These are phyloP conservation scores for Dendrolimus punctatus DNA, from an alignment of 1,140 invertebrate genomes.

Conservation along the genomic window DNA sequence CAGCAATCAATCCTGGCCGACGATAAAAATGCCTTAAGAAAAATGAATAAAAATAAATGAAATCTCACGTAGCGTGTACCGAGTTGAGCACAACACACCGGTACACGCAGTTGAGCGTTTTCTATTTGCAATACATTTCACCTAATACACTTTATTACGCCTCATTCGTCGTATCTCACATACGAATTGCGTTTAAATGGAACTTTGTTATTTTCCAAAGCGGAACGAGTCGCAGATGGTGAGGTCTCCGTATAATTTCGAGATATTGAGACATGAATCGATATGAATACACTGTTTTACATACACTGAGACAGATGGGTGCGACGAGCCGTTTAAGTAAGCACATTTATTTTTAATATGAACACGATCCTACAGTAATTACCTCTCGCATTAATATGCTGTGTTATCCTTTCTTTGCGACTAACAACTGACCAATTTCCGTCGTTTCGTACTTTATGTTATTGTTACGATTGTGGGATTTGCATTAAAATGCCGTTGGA, in stretches of 20 bases:
- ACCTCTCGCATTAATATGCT: no score
- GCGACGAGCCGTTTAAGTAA: conserved; percentile 8
- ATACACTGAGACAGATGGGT: conserved; percentile 28
- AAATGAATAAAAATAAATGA: no score
- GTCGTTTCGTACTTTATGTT: no score
- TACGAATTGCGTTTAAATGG: conserved; percentile 64
- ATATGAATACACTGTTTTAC: conserved; percentile 35
- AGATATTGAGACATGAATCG: conserved; percentile 38
- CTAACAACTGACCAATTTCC: no score
- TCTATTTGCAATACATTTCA: conserved; percentile 53
- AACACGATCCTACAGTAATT: background rate
- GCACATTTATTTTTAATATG: conserved; percentile 6
- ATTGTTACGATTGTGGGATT: no score
- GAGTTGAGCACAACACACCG: no score
- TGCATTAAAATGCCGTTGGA: no score
- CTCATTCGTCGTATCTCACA: conserved; percentile 57
- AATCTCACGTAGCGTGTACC: no score
- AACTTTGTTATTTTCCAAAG: conserved; percentile 63
- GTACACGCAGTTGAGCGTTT: conserved; percentile 1
- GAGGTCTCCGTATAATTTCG: conserved; percentile 40
- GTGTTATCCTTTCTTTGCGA: no score
- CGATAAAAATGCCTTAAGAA: no score
- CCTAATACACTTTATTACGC: conserved; percentile 63
- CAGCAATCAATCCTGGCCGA: no score
- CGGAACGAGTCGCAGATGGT: conserved; percentile 44